phyloP scores from a whole-genome alignment of 2,888 invertebrate genomes.

The Platynereis dumerilii region DNA sequence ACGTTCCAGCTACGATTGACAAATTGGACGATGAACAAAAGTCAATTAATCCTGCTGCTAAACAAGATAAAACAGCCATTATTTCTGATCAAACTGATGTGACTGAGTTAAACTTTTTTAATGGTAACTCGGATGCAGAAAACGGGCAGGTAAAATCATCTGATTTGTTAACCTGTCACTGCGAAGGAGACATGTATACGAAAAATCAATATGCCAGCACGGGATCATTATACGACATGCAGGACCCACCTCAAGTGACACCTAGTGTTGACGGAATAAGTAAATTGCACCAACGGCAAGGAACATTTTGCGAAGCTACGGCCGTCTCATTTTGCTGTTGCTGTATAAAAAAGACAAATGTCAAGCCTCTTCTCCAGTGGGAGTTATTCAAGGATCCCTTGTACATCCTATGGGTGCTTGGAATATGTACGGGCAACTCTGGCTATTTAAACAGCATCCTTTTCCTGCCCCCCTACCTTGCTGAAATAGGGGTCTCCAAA shows the following conservation, averaged over 20 bases:
- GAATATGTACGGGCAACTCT: conserved; percentile 14
- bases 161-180: background rate
- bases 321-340: conserved; percentile 11
- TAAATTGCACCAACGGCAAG: no score
- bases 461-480: conserved; percentile 15
- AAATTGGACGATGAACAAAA: no score
- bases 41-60: no score
- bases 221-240: conserved; percentile 9
- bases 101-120: no score
- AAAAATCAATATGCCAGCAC: conserved; percentile 7
- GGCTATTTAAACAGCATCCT: conserved; percentile 20
- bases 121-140: no score
- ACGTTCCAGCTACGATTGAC: no score
- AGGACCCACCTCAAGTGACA: conserved; percentile 2
- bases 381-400: conserved; percentile 17
- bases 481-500: background rate
- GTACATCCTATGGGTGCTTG: conserved; percentile 23
- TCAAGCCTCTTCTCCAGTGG: conserved; percentile 18
- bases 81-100: no score
- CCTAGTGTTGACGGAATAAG: background rate
- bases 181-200: background rate
- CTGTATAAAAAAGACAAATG: background rate
- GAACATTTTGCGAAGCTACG: background rate
- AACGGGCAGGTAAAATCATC: no score
- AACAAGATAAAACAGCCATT: no score